Evolutionary conservation across 2,113 vertebrate species (phyloP), one percentile per base, ranked within the genome.

Genomic region (Rhipidura dahli): DNA sequence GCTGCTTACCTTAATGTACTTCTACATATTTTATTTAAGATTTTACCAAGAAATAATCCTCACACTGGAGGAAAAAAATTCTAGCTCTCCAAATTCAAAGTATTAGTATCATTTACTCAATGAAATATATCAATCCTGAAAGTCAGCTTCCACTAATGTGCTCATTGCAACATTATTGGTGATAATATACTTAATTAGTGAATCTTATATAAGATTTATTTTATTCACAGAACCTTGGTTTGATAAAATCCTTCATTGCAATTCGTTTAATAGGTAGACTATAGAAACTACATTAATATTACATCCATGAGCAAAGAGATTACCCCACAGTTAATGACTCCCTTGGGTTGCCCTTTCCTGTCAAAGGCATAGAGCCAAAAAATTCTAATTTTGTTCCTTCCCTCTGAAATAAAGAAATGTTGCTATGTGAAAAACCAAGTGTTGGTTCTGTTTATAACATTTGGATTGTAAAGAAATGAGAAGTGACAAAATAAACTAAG

Each of bases 111-210:
- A 96, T 96, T 77, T 97, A 94, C 87, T 96, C 93, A 49, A 95
- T 95, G 95, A 98, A 98, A 97, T 97, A 89, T 96, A 98, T 97
- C 97, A 97, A 28, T 97, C 93, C 90, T 97, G 95, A 95, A 96
- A 95, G 96, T 97, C 95, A 95, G 88, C 89, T 95, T 91, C 93
- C 89, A 93, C 69, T 97, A 95, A 97, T 96, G 94, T 97, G 77
- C 83, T 97, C 94, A 92, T 86, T 97, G 97, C 91, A 95, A 96
- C 96, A 81, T 95, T 95, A 97, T 93, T 94, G 96, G 94, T 96
- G 82, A 77, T 93, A 97, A 96, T 95, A 96, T 92, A 95, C 95
- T 97, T 98, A 95, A 96, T 96, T 90, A 95, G 89, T 75, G 93
- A 96, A 96, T 97, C 91, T 96, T 97, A 96, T 95, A 94, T 93